These are phyloP conservation scores for Furcifer pardalis DNA, from an alignment of 2,797 vertebrate species.

Conservation along the genomic window DNA sequence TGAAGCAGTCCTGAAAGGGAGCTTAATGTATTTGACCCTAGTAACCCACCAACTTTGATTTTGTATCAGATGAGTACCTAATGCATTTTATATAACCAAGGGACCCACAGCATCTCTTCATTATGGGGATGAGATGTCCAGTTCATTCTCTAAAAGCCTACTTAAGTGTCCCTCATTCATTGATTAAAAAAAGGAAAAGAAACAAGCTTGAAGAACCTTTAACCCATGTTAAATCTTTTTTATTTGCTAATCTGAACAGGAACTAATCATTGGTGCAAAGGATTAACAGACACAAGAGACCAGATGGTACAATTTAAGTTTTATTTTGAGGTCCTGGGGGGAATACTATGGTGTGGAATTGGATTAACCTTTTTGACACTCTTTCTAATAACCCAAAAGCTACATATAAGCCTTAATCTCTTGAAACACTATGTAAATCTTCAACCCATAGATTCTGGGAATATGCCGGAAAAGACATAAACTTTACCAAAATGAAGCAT, in stretches of 20 bases:
- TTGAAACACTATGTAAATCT: slow-evolving; percentile 31
- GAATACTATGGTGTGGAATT: slow-evolving; percentile 66
- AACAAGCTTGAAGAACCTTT: slow-evolving; percentile 63
- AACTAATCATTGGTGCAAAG: slow-evolving; percentile 70
- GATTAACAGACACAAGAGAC: slow-evolving; percentile 73
- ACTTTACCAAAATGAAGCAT: slow-evolving; percentile 17
- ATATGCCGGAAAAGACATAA: slow-evolving; percentile 10
- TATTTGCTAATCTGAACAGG: slow-evolving; percentile 73
- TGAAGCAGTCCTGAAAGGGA: slow-evolving; percentile 68
- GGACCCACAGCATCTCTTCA: slow-evolving; percentile 54
- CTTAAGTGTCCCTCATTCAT: slow-evolving; percentile 62
- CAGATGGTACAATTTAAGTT: slow-evolving; percentile 73
- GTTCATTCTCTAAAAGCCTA: slow-evolving; percentile 55
- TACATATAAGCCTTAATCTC: slow-evolving; percentile 59
- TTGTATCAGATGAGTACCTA: slow-evolving; percentile 68
- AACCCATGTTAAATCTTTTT: slow-evolving; percentile 68
- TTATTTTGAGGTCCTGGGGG: slow-evolving; percentile 67
- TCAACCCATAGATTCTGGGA: slow-evolving; percentile 42
- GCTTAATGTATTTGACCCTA: slow-evolving; percentile 72
- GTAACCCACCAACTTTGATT: slow-evolving; percentile 66
- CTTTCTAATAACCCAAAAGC: slow-evolving; percentile 67
- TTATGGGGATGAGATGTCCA: slow-evolving; percentile 53
- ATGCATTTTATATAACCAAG: slow-evolving; percentile 60
- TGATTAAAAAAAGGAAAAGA: slow-evolving; percentile 52
- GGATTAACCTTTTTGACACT: slow-evolving; percentile 74